phyloP scores from a whole-genome alignment of 2,888 invertebrate genomes.

The Apamea epomidion region DNA sequence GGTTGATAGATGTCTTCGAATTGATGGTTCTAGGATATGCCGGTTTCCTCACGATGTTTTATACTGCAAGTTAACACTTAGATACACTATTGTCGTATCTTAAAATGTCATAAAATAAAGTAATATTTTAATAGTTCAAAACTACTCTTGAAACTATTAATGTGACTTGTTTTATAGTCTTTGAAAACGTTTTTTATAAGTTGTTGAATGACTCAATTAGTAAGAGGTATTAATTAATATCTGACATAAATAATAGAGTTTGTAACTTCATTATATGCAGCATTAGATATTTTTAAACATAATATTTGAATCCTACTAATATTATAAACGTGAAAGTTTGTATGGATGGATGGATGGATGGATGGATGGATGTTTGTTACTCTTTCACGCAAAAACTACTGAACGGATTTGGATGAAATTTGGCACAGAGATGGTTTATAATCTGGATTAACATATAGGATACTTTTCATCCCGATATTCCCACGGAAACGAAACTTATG shows the following conservation, averaged over 20 bases:
- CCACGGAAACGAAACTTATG: too few species aligned
- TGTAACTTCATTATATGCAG: not conserved
- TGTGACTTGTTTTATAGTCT: not conserved
- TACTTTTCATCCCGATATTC: too few species aligned
- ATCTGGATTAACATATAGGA: too few species aligned
- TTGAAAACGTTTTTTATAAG: slow-evolving; percentile 2
- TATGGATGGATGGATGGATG: too few species aligned
- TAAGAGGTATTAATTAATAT: not conserved
- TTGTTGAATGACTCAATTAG: slow-evolving; percentile 11
- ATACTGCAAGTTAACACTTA: not conserved
- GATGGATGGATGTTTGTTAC: too few species aligned
- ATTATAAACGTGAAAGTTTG: too few species aligned
- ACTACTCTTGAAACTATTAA: not conserved
- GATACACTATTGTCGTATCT: not conserved
- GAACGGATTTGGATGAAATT: too few species aligned
- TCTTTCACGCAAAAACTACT: too few species aligned
- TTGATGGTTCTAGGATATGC: not conserved
- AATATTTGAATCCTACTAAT: not conserved
- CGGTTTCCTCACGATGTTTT: not conserved
- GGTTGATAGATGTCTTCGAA: not conserved
- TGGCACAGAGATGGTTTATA: too few species aligned
- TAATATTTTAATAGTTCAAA: slow-evolving; percentile 1
- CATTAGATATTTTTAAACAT: not conserved
- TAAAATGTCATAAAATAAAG: slow-evolving; percentile 2
- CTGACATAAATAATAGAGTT: not conserved